Conservation (phyloP, 2,113 vertebrate species). For the Crotalus tigris region DNA sequence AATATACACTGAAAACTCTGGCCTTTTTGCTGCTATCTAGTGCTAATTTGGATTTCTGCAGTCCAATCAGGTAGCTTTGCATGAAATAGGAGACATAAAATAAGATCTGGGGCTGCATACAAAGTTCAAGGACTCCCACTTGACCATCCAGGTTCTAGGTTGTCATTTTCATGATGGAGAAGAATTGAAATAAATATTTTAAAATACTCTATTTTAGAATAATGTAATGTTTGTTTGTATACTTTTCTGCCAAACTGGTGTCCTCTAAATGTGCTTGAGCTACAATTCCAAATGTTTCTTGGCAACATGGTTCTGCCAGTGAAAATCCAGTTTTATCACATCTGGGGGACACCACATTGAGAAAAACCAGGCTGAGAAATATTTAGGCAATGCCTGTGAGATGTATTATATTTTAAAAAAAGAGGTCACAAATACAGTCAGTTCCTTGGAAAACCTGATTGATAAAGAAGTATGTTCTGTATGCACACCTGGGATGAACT, state of each 20-base stretch:
- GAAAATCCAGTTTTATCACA: neutral
- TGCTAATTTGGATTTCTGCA: neutral
- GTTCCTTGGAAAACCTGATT: neutral
- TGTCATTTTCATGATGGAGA: neutral
- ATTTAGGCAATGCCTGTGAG: neutral
- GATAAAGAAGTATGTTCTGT: neutral
- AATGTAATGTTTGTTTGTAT: neutral
- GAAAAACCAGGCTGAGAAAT: neutral
- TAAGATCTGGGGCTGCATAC: neutral
- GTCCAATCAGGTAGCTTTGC: neutral
- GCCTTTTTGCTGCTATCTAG: neutral
- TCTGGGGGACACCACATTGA: neutral
- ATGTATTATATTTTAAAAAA: neutral
- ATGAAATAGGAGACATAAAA: neutral
- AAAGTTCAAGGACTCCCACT: neutral
- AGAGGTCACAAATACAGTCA: neutral
- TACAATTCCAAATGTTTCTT: neutral
- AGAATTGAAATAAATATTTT: neutral
- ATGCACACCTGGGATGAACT: neutral
- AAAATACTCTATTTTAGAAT: neutral
- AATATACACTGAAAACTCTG: neutral
- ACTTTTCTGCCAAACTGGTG: neutral
- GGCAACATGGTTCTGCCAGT: neutral
- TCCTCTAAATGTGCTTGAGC: neutral
- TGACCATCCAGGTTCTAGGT: neutral